Percentiles rank a stretch among this genome's conserved stretches.
Evolutionary conservation across 2,797 vertebrate genomes (phyloP).

Genomic region (Sebastes itinus): DNA sequence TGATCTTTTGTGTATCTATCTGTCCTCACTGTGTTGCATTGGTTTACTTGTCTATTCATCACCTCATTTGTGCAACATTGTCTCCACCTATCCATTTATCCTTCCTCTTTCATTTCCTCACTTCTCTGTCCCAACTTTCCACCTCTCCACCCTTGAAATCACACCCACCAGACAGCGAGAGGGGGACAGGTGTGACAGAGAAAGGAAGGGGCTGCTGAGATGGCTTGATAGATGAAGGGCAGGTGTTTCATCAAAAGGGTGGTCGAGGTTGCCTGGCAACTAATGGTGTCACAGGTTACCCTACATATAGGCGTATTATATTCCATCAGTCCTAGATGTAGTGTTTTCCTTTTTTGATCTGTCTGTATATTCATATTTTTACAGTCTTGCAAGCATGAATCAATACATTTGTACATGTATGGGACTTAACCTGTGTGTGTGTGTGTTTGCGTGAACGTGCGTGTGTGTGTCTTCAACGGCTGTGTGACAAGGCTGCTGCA

Average conservation of each 20-base stretch:
- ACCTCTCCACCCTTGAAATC: slow-evolving; percentile 8
- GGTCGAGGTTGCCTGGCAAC: slow-evolving; percentile 61
- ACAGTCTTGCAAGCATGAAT: background rate
- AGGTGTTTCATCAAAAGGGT: slow-evolving; percentile 51
- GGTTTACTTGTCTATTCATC: background rate
- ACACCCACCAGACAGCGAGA: slow-evolving; percentile 6
- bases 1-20: slow-evolving; percentile 4
- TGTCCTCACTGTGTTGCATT: background rate
- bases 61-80: slow-evolving; percentile 1
- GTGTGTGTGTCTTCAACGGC: slow-evolving; percentile 2
- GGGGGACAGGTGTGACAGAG: slow-evolving; percentile 41
- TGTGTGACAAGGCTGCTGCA: background rate
- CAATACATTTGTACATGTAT: background rate
- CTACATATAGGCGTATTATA: slow-evolving; percentile 19
- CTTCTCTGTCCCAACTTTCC: background rate
- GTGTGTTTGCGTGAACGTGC: background rate
- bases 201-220: slow-evolving; percentile 18
- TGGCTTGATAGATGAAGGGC: slow-evolving; percentile 50
- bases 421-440: background rate
- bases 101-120: background rate
- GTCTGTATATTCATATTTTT: background rate
- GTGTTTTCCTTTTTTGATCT: slow-evolving; percentile 19
- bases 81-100: background rate
- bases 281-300: slow-evolving; percentile 52
- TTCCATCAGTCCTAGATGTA: background rate